A percentile compares a stretch with the other conserved stretches of the same genome.
phyloP scores from a whole-genome alignment of 2,797 vertebrate species.

The Caiman crocodilus region DNA sequence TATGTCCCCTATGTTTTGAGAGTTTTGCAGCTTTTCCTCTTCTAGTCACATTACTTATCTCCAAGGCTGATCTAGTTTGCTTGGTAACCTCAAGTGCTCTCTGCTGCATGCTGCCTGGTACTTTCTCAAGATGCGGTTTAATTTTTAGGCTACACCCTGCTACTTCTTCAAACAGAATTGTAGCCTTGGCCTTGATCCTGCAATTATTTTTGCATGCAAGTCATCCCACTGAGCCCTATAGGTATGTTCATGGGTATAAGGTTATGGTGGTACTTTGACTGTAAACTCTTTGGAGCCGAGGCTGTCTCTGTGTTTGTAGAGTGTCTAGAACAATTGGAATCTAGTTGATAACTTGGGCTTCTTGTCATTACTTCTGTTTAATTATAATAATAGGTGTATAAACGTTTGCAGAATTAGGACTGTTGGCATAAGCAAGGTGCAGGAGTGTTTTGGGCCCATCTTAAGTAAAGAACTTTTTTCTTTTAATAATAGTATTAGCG shows the following conservation, averaged over 20 bases:
- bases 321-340: fast-evolving
- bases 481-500: background rate
- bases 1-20: background rate
- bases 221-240: too few relatives aligned
- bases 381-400: too few relatives aligned
- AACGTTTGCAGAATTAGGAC: too few relatives aligned
- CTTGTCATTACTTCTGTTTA: background rate
- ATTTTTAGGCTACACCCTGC: background rate
- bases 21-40: background rate
- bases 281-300: background rate
- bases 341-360: background rate
- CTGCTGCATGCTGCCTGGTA: background rate
- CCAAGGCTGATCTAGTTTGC: fast-evolving
- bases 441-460: too few relatives aligned
- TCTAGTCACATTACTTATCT: fast-evolving
- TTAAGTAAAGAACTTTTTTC: background rate
- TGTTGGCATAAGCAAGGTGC: too few relatives aligned
- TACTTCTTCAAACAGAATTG: background rate
- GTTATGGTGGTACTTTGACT: background rate
- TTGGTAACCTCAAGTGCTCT: background rate
- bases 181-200: fast-evolving
- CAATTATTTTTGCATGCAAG: fast-evolving
- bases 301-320: background rate
- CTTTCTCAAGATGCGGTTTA: fast-evolving
- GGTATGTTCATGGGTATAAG: background rate